A percentile compares a stretch with the other conserved stretches of the same genome.
Conservation (phyloP, 2,113 vertebrate genomes). For the Agapornis roseicollis region DNA sequence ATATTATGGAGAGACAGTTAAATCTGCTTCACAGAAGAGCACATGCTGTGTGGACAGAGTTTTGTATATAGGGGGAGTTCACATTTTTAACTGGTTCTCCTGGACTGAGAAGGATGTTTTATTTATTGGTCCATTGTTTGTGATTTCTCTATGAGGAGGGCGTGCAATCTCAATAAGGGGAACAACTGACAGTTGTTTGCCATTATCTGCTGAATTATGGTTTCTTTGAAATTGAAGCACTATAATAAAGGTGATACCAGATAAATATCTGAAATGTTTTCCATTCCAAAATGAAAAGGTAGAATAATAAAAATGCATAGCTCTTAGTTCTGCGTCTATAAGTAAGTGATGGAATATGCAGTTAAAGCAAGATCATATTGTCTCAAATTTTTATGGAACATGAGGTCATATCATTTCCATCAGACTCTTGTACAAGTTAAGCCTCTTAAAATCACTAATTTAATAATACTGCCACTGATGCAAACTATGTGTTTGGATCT, state of each 20-base stretch:
- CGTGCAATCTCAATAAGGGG: background rate
- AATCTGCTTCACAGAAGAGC: background rate
- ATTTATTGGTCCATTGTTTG: background rate
- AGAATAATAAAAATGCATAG: background rate
- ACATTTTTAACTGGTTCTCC: background rate
- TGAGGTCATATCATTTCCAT: background rate
- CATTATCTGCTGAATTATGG: background rate
- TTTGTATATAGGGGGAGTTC: fast-evolving
- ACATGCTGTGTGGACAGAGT: fast-evolving
- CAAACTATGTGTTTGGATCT: background rate
- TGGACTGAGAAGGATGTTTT: background rate
- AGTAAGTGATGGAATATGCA: background rate
- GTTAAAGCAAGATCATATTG: background rate
- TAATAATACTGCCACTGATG: background rate
- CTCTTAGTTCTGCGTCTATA: background rate
- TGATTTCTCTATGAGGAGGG: background rate
- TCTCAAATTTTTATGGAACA: background rate
- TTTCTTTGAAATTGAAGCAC: background rate
- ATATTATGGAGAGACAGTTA: background rate
- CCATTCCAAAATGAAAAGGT: background rate
- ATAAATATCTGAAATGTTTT: background rate
- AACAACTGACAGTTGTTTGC: background rate
- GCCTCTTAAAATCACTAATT: background rate
- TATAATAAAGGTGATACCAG: background rate
- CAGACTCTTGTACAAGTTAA: background rate